Percentiles rank a stretch among this genome's conserved stretches.
Conservation (phyloP, 2,113 vertebrate species). For the Anolis carolinensis region DNA sequence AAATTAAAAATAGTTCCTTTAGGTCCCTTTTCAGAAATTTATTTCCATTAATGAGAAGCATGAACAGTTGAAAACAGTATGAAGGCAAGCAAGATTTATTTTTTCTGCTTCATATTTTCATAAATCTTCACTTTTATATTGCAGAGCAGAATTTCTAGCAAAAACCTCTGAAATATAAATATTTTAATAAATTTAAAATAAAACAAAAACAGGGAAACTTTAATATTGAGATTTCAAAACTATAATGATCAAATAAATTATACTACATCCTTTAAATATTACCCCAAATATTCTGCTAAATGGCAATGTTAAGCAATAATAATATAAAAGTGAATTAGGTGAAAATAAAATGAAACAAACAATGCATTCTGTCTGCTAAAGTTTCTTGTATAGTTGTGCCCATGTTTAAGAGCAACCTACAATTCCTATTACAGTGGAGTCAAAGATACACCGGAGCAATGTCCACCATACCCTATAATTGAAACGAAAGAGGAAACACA, state of each 20-base stretch:
- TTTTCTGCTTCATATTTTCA: background rate
- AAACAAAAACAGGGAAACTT: background rate
- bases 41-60: slow-evolving; percentile 18
- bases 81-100: background rate
- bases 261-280: background rate
- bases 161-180: background rate
- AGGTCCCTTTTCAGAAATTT: background rate
- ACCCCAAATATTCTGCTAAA: background rate
- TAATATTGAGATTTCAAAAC: background rate
- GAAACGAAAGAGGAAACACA: background rate
- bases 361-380: background rate
- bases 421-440: background rate
- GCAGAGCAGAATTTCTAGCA: background rate
- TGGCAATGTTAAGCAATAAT: background rate
- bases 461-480: background rate
- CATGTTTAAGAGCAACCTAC: background rate
- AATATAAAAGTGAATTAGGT: background rate
- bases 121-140: background rate
- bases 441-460: background rate
- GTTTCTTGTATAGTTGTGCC: background rate
- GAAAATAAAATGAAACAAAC: background rate
- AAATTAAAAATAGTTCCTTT: slow-evolving; percentile 11
- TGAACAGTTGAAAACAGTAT: background rate
- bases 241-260: background rate
- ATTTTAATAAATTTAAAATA: background rate